A percentile compares a stretch with the other conserved stretches of the same genome.
Evolutionary conservation across 2,888 invertebrate genomes (phyloP).

Genomic region (Agrotis segetum): DNA sequence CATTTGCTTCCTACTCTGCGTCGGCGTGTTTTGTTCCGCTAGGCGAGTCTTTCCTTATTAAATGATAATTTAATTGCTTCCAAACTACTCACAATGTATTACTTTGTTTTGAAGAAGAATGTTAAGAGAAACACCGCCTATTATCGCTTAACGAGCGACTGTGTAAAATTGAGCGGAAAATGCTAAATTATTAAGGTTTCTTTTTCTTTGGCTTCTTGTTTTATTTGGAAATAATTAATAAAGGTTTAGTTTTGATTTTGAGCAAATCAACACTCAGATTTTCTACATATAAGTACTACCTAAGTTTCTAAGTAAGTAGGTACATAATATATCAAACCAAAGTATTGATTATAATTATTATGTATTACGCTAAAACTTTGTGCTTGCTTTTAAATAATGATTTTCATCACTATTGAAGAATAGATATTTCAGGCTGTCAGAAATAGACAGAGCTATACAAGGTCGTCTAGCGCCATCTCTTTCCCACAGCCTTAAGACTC

Average conservation of each 20-base stretch:
- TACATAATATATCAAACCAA: no score
- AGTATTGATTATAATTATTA: no score
- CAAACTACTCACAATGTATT: slow-evolving; percentile 46
- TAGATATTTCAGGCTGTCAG: no score
- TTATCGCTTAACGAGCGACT: slow-evolving; percentile 51
- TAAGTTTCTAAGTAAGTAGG: not conserved
- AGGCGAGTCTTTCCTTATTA: slow-evolving; percentile 54
- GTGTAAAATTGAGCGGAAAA: slow-evolving; percentile 45
- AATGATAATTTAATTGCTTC: slow-evolving; percentile 64
- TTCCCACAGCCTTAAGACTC: no score
- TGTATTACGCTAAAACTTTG: not conserved
- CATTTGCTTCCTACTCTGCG: slow-evolving; percentile 38
- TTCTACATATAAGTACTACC: no score
- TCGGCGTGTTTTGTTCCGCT: slow-evolving; percentile 56
- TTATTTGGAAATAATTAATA: not conserved
- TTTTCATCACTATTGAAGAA: no score
- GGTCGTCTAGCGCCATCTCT: no score
- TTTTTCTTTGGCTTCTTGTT: slow-evolving; percentile 5
- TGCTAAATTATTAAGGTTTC: slow-evolving; percentile 14
- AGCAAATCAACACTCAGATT: no score
- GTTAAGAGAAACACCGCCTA: slow-evolving; percentile 39
- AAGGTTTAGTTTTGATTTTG: not conserved
- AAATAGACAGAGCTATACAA: no score
- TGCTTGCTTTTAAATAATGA: not conserved
- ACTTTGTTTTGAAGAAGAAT: slow-evolving; percentile 54